Evolutionary conservation across 2,113 vertebrate genomes (phyloP), one percentile per base, ranked within the genome.

Genomic region (Cebus imitator): DNA sequence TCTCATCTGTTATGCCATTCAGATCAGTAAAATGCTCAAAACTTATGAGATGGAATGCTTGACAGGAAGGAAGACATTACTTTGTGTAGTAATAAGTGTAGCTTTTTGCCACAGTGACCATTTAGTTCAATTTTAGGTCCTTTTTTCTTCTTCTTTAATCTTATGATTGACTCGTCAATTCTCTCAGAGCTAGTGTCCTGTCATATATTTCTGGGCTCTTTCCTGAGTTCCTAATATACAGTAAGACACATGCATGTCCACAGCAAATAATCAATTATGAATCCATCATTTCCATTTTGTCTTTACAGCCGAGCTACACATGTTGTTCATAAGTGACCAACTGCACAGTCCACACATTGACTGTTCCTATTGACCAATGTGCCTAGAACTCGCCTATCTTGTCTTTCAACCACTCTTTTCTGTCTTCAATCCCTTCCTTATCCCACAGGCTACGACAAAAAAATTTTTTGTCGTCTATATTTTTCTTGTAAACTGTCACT

Each of bases 21-120:
- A 73, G 57, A 57, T 85, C 66, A 95, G 66, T 48, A 89, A 95
- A 72, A 92, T 88, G 27, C 37, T 92, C 37, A 82, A 78, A 95
- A 95, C 11, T 76, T 85, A 68, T n/a, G 32, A 88, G 2, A n/a
- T 61, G 68, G 20, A 52, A 70, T 40, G 20, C 95, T 75, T 50
- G 48, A 37, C 23, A 92, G 13, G 13, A 88, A 94, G 37, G 6
- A 94, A 86, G 21, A 64, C 23, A 80, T 72, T 57, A 48, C 45
- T 82, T 91, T 52, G 93, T 17, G 0, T 21, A 83, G 30, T 57
- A 43, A 43, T 72, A 27, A 52, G 3, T 58, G 1, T 50, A 55
- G 6, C 0, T 2, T 68, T 52, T 73, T 84, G 52, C 30, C 17
- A 78, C 17, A 45, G 6, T 83, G 21, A 37, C 72, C 16, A 37